Percentiles rank a stretch among this genome's conserved stretches.
phyloP scores from a whole-genome alignment of 2,888 invertebrate genomes.

The Zygaena filipendulae region DNA sequence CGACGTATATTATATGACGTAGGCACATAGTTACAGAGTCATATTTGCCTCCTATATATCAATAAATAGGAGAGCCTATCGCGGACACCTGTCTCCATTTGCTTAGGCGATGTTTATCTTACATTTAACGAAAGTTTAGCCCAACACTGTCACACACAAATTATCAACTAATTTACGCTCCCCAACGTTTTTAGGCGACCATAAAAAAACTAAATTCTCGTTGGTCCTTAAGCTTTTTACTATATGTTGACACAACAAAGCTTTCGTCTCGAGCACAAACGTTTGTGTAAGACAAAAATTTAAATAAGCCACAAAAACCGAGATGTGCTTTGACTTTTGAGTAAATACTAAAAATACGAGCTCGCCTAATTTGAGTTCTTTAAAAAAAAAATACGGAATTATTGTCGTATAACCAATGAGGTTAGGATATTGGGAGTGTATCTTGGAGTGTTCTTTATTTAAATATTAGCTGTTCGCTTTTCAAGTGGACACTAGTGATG shows the following conservation, averaged over 20 bases:
- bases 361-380: no score
- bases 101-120: conserved; percentile 59
- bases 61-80: conserved; percentile 39
- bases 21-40: no score
- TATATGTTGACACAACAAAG: conserved; percentile 27
- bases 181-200: conserved; percentile 44
- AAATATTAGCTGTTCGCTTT: no score
- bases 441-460: no score
- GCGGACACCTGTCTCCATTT: conserved; percentile 63
- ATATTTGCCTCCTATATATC: conserved; percentile 46
- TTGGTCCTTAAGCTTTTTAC: conserved; percentile 46
- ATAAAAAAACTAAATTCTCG: conserved; percentile 31
- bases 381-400: no score
- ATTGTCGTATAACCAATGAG: no score
- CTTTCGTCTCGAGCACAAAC: conserved; percentile 19
- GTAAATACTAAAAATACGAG: no score
- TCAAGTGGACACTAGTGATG: no score
- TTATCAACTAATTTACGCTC: conserved; percentile 64
- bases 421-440: no score
- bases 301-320: conserved; percentile 21
- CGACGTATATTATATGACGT: conserved; percentile 31
- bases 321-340: conserved; percentile 23
- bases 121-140: conserved; percentile 62
- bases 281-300: conserved; percentile 21
- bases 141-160: conserved; percentile 54